Conservation (phyloP, 2,797 vertebrate species). For the Chelonia mydas region DNA sequence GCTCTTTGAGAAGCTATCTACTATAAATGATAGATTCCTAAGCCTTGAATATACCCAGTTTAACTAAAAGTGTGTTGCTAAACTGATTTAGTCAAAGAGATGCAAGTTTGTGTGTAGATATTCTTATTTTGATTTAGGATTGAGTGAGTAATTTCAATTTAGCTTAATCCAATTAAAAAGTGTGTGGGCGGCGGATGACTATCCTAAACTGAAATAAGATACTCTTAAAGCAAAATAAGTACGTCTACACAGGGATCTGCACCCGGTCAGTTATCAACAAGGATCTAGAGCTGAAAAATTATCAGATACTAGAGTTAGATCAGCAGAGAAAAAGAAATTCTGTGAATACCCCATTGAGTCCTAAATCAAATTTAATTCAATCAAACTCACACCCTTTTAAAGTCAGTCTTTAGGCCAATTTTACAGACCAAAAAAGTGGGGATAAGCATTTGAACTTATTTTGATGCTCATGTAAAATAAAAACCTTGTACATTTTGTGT, state of each 20-base stretch:
- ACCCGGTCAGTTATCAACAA: neutral
- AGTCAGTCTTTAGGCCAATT: neutral
- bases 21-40: constrained; percentile 55
- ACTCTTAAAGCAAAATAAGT: neutral
- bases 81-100: rapidly evolving
- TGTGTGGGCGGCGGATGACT: neutral
- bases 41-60: rapidly evolving
- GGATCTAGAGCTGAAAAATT: constrained; percentile 49
- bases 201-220: rapidly evolving
- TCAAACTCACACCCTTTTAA: neutral
- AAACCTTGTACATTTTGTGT: rapidly evolving
- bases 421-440: neutral
- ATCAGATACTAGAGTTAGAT: constrained; percentile 33
- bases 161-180: neutral
- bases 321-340: neutral
- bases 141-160: neutral
- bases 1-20: constrained; percentile 13
- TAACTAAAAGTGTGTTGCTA: neutral
- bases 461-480: neutral
- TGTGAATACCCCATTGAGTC: neutral
- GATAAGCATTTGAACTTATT: neutral
- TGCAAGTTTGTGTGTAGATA: neutral
- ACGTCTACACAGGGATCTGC: rapidly evolving
- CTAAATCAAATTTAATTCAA: neutral
- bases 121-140: neutral